Conservation (phyloP, 2,888 invertebrate species). For the Rotaria magnacalcarata region DNA sequence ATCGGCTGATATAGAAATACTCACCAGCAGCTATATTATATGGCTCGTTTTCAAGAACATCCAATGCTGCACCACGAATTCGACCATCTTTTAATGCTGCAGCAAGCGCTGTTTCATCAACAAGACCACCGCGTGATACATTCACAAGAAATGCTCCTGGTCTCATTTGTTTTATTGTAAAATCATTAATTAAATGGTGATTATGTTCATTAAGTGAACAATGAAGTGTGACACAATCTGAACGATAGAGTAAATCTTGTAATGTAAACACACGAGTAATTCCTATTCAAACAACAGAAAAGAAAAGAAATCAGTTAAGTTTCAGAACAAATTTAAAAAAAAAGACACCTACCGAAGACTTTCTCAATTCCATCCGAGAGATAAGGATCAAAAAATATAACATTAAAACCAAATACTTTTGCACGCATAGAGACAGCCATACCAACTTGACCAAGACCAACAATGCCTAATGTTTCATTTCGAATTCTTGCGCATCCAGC, state of each 20-base stretch:
- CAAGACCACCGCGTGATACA: conserved; percentile 92
- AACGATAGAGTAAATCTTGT: conserved; percentile 91
- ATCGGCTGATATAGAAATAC: neutral
- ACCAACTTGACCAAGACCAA: conserved; percentile 91
- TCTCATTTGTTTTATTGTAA: conserved; percentile 97
- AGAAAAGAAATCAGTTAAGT: too few relatives aligned
- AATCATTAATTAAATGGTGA: conserved; percentile 97
- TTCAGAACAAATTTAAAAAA: too few relatives aligned
- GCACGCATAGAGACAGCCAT: conserved; percentile 95
- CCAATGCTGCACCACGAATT: conserved; percentile 94
- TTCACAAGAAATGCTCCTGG: conserved; percentile 97
- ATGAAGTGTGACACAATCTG: conserved; percentile 97
- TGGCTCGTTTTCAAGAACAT: conserved; percentile 65
- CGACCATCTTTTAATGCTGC: conserved; percentile 93
- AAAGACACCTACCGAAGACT: conserved; percentile 69
- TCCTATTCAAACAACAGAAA: conserved; percentile 48
- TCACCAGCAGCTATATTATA: conserved; percentile 15
- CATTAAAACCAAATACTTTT: conserved; percentile 98
- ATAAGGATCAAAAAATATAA: conserved; percentile 99
- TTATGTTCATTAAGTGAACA: conserved; percentile 99
- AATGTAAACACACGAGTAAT: conserved; percentile 81
- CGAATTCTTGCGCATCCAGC: conserved; percentile 87
- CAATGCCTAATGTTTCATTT: conserved; percentile 95
- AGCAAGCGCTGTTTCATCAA: conserved; percentile 92
- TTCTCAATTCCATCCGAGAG: conserved; percentile 97